Evolutionary conservation across 2,797 vertebrate genomes (phyloP).

Genomic region (Schizopygopsis malacanthus): DNA sequence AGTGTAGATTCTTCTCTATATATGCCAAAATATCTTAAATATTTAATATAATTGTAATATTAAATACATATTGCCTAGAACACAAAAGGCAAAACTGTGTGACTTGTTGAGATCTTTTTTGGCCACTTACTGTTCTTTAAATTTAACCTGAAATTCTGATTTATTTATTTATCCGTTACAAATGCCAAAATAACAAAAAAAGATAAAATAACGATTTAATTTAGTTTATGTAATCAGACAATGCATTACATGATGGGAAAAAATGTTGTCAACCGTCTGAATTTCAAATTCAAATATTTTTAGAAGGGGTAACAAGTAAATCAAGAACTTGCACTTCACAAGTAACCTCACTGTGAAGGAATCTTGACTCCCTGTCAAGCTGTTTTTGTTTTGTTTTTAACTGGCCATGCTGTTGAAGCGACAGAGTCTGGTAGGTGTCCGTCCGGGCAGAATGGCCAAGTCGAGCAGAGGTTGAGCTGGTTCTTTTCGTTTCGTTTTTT

Average conservation of each 20-base stretch:
- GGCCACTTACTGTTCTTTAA: not conserved
- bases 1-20: not conserved
- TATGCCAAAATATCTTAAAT: not conserved
- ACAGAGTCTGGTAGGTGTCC: constrained; percentile 1
- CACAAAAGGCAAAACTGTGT: not conserved
- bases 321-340: constrained; percentile 19
- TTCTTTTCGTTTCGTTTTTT: not conserved
- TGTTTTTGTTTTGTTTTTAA: not conserved
- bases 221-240: not conserved
- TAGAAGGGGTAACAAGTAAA: constrained; percentile 8
- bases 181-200: not conserved
- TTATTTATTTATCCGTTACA: not conserved
- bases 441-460: not conserved
- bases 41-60: not conserved
- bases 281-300: constrained; percentile 1
- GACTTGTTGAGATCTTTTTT: not conserved
- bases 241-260: not conserved
- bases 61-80: not conserved
- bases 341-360: constrained; percentile 16
- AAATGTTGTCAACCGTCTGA: not conserved
- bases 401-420: not conserved
- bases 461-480: not conserved
- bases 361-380: not conserved
- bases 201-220: not conserved
- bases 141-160: not conserved